Base-by-base conservation (phyloP, 2,113 vertebrate genomes). In the Nettapus auritus region DNA sequence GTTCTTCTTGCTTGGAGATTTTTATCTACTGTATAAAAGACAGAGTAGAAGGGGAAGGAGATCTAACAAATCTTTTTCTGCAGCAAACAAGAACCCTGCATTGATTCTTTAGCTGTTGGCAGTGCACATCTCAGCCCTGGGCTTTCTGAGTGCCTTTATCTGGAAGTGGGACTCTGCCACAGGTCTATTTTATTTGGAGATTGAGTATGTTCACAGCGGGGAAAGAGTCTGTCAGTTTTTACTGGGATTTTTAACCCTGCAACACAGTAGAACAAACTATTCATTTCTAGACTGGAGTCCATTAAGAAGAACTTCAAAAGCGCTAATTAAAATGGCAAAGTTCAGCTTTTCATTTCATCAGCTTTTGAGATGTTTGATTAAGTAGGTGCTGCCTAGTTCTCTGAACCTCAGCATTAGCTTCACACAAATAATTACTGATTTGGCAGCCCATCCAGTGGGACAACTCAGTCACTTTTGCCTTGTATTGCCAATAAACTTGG, bases 51-150 rank as follows among this genome's bases (percentile, higher is more conserved):
- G 4, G 13, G 55, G 36, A 55, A 34, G 34, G 22, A 83, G 17
- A 29, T 55, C 20, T 86, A 74, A 76, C 20, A 85, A 70, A 28
- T 22, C 13, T 44, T 60, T 53, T 77, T 46, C 36, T 95, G 50
- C 87, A 87, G 53, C 26, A 78, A 79, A 84, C 42, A 33, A 62
- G 88, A 76, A 52, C 40, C 15, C 26, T 0, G 0, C 0, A 0
- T 88, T 0, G 0, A 4, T 3, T 38, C 13, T 81, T 78, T 38
- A 69, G 67, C 31, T 2, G 3, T 31, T 91, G 82, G 71, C 20
- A 33, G 16, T 3, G 12, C 1, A 1, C n/a, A 8, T 71, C 25
- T 83, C 48, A 66, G 67, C 66, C 53, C 10, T 31, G 36, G 14
- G 53, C 66, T 87, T 82, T 87, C 46, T 68, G 4, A 44, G 7